These are phyloP conservation scores for fruit fly (Drosophila melanogaster) DNA, from an alignment of 1,140 invertebrate species.

Conservation along the genomic window Release_6_plus_ISO1_MT NT_033779.5:5224501-5225000, in stretches of 20 bases:
- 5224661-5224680: conserved; percentile 44
- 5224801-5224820: conserved; percentile 67
- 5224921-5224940: neutral
- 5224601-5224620: conserved; percentile 64
- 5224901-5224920: conserved; percentile 4
- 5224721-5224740: conserved; percentile 8
- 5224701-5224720: conserved; percentile 28
- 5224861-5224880: conserved; percentile 35
- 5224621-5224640: conserved; percentile 71
- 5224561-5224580: conserved; percentile 38
- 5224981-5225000: conserved; percentile 23
- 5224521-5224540: conserved; percentile 24
- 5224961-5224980: conserved; percentile 33
- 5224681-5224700: conserved; percentile 18
- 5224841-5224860: conserved; percentile 52
- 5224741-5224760: conserved; percentile 42
- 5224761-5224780: conserved; percentile 14
- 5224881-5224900: conserved; percentile 28
- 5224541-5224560: conserved; percentile 22
- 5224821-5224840: conserved; percentile 73
- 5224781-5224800: conserved; percentile 56
- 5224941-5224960: conserved; percentile 5
- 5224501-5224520: conserved; percentile 8
- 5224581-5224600: conserved; percentile 28
- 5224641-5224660: conserved; percentile 54